Conservation (phyloP, 2,797 vertebrate genomes). For the Melanotaenia boesemani region DNA sequence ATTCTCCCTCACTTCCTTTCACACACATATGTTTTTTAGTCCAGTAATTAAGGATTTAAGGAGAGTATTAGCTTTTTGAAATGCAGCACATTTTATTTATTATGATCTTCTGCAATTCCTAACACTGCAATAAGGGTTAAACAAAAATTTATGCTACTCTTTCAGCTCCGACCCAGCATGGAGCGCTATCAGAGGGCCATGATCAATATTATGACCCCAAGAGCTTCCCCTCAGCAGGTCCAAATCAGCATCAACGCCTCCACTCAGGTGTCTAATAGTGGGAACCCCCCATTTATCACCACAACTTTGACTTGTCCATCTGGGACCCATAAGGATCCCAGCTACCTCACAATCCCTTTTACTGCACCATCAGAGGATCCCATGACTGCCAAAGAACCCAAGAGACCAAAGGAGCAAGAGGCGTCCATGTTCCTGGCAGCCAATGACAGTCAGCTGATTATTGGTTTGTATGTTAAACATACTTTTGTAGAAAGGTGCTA, state of each 20-base stretch:
- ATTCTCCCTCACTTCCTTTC: no score
- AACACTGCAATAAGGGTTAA: background rate
- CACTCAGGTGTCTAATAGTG: conserved; percentile 54
- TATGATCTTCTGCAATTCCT: background rate
- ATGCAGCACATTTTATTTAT: background rate
- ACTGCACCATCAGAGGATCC: conserved; percentile 42
- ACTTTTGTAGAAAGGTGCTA: background rate
- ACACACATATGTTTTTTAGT: no score
- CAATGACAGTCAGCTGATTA: conserved; percentile 78
- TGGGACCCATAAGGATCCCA: conserved; percentile 67
- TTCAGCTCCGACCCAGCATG: conserved; percentile 86
- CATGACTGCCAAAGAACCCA: conserved; percentile 65
- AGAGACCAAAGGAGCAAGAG: conserved; percentile 70
- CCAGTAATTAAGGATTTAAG: no score
- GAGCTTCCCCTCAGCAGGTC: conserved; percentile 51
- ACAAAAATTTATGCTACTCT: conserved; percentile 13
- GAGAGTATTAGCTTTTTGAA: no score
- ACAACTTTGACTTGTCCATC: conserved; percentile 45
- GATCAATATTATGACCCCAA: conserved; percentile 83
- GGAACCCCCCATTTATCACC: conserved; percentile 36
- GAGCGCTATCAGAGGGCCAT: conserved; percentile 88
- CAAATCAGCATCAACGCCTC: conserved; percentile 16
- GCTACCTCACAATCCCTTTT: conserved; percentile 68
- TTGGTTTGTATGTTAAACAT: conserved; percentile 77
- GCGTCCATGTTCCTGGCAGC: conserved; percentile 88